Percentiles rank a stretch among this genome's conserved stretches.
These are phyloP conservation scores for Microtus montanus DNA, from an alignment of 2,113 vertebrate species.

Conservation along the genomic window DNA sequence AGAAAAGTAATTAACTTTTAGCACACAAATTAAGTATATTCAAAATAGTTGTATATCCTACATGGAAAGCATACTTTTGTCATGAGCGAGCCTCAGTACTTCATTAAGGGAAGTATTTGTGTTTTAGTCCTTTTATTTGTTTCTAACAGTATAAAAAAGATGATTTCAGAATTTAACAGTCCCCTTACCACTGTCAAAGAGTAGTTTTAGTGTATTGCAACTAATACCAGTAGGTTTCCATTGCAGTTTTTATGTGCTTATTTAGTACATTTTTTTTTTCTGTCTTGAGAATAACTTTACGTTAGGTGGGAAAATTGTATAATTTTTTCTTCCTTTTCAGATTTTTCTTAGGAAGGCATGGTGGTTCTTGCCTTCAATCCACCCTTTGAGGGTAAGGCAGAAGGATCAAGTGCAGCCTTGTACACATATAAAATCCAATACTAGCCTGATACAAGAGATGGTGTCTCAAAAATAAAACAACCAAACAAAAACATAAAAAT, in stretches of 20 bases:
- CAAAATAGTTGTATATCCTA: neutral
- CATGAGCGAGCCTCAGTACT: neutral
- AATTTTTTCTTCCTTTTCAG: neutral
- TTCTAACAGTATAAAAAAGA: neutral
- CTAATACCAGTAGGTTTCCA: neutral
- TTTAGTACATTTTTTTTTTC: neutral
- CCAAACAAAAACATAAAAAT: neutral
- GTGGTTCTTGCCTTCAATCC: rapidly evolving
- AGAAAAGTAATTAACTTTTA: neutral
- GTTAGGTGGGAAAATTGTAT: neutral
- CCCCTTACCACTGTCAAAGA: neutral
- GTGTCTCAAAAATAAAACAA: neutral
- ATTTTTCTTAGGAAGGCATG: neutral
- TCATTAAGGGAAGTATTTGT: neutral
- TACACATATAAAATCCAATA: rapidly evolving
- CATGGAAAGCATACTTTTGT: neutral
- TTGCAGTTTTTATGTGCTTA: neutral
- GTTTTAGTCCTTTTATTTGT: neutral
- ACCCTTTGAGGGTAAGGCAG: rapidly evolving
- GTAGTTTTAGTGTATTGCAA: neutral
- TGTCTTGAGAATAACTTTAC: neutral
- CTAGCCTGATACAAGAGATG: neutral
- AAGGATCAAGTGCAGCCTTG: neutral
- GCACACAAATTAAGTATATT: neutral
- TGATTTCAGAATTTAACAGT: neutral